Conservation (phyloP, 2,888 invertebrate species). For the Agriopis aurantiaria region DNA sequence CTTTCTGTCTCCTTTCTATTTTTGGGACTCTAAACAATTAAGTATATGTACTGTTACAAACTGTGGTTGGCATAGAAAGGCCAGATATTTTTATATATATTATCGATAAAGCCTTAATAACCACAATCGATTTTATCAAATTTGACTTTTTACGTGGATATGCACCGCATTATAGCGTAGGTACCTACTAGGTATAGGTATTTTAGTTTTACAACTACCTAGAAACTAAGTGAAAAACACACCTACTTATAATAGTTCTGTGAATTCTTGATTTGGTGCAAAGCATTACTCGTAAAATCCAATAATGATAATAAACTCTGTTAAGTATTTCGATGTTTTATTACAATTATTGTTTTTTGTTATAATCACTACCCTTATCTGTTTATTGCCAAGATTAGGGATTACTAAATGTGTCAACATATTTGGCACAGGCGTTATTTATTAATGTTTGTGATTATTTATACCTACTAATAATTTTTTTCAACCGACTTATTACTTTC, state of each 20-base stretch:
- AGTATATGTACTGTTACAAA: no score
- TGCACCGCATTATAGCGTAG: neutral
- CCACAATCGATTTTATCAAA: neutral
- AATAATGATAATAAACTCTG: constrained; percentile 4
- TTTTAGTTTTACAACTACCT: constrained; percentile 9
- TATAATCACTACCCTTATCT: constrained; percentile 7
- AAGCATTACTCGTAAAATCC: neutral
- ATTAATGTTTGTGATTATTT: neutral
- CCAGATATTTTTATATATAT: neutral
- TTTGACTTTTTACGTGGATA: neutral
- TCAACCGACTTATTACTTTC: no score
- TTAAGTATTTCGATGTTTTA: neutral
- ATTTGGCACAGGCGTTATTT: neutral
- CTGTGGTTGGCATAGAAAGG: neutral
- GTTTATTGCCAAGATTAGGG: constrained; percentile 6
- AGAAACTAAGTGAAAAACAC: neutral
- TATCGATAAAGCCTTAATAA: neutral
- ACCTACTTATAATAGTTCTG: neutral
- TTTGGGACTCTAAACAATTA: neutral
- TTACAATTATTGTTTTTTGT: constrained; percentile 4
- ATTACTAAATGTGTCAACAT: constrained; percentile 1
- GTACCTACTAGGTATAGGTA: no score
- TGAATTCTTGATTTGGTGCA: constrained; percentile 4
- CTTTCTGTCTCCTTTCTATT: no score
- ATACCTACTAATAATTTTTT: no score